Base-by-base conservation (phyloP, 1,140 invertebrate species). In the Luehdorfia chinensis region DNA sequence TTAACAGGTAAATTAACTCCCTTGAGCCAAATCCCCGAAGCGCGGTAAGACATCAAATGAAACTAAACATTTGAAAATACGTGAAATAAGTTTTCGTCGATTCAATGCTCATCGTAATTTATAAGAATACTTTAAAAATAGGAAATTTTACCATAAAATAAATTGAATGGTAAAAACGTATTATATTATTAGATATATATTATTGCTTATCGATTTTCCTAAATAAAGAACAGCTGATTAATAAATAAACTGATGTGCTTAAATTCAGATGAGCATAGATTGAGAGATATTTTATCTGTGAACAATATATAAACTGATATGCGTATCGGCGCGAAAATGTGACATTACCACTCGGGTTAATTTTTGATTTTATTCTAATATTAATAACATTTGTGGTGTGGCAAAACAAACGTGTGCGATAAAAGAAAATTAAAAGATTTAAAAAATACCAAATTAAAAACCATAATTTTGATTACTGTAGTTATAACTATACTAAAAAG, bases 51-150 rank as follows among this genome's bases (percentile, higher is more conserved):
- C 27, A 43, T 18, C 14, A 59, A 66, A 55, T 51, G 34, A 39
- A 72, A 77, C 55, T 54, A 74, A 74, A 78, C 81, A 85, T 84
- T 85, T 81, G 81, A 84, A 85, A 85, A 85, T 81, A 85, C 64
- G 81, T 85, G 81, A 85, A 85, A 83, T 55, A 75, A 74, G 74
- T 65, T 66, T 61, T 65, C 58, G 51, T 69, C 65, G 66, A 67
- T 69, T 64, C 54, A 59, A 78, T 79, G 75, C 80, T 85, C 78
- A 85, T 83, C 76, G 55, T 50, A 66, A 69, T 72, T 71, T 72
- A 64, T 51, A 50, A 65, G 54, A 52, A 60, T 43, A 32, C 31
- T 37, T 11, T 7, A 47, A 50, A 33, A 46, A 31, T 32, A 32
- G 36, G 41, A 11, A 14, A 18, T 12, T 9, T 23, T 43, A 19